A percentile compares a stretch with the other conserved stretches of the same genome.
Evolutionary conservation across 2,113 vertebrate species (phyloP).

Genomic region (Malurus melanocephalus): DNA sequence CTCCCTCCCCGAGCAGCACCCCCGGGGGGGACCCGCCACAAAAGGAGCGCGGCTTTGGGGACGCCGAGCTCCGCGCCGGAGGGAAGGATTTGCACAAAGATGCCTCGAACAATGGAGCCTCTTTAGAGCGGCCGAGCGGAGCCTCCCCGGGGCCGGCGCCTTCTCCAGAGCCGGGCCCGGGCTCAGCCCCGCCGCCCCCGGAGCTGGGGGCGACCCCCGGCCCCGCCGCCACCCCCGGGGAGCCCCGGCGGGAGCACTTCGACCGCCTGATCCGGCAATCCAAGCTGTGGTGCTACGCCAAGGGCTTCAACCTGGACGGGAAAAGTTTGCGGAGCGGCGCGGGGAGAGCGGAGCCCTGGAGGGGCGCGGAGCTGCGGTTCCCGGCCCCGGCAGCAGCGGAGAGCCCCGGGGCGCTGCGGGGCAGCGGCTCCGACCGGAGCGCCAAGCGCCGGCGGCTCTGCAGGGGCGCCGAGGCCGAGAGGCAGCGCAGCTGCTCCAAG

Average conservation of each 20-base stretch:
- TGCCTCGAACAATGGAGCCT: slow-evolving; percentile 27
- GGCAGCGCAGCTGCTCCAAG: not conserved
- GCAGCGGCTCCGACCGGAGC: slow-evolving; percentile 38
- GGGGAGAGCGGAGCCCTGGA: not conserved
- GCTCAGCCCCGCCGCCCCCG: not conserved
- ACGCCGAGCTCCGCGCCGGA: not conserved
- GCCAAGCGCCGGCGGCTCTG: slow-evolving; percentile 47
- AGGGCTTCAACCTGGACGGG: slow-evolving; percentile 72
- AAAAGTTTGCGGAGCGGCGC: slow-evolving; percentile 52
- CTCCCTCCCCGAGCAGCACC: slow-evolving; percentile 11
- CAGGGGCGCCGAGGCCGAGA: slow-evolving; percentile 15
- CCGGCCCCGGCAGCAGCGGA: not conserved
- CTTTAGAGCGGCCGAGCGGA: not conserved
- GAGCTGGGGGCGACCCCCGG: not conserved
- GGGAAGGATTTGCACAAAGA: slow-evolving; percentile 45
- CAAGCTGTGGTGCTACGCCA: slow-evolving; percentile 79
- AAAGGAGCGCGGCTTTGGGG: slow-evolving; percentile 5
- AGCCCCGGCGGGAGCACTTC: slow-evolving; percentile 68
- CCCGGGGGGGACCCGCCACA: slow-evolving; percentile 4
- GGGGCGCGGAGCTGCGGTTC: not conserved
- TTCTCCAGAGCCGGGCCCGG: not conserved
- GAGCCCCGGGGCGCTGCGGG: not conserved
- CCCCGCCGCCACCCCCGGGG: not conserved
- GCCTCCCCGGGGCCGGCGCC: not conserved
- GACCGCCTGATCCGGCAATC: slow-evolving; percentile 73